These are phyloP conservation scores for Tragopan temminckii DNA, from an alignment of 2,797 vertebrate genomes.

Conservation along the genomic window DNA sequence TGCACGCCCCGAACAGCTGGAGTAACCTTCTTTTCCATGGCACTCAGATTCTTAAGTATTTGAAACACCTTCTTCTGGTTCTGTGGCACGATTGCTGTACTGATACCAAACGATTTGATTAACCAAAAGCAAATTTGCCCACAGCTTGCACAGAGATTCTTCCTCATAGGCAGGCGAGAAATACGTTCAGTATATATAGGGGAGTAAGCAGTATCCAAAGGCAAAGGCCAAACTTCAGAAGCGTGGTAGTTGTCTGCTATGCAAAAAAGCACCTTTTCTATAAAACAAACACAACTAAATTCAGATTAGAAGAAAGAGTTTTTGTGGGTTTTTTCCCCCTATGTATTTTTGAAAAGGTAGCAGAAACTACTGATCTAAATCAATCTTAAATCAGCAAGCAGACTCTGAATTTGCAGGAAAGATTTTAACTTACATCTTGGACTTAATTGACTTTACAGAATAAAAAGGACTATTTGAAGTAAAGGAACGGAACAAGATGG, in stretches of 20 bases:
- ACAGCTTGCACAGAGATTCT: not conserved
- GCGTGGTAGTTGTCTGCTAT: not conserved
- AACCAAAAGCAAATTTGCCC: not conserved
- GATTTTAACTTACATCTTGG: not conserved
- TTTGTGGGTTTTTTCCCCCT: not conserved
- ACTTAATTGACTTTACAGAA: not conserved
- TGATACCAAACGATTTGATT: not conserved
- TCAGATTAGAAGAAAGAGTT: not conserved
- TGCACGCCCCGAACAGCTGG: not conserved
- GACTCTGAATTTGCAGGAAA: not conserved
- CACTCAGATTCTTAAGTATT: not conserved
- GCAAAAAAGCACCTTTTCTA: not conserved
- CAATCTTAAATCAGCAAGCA: not conserved
- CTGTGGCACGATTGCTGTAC: conserved; percentile 7
- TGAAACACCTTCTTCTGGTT: not conserved
- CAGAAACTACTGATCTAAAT: not conserved
- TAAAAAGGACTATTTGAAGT: not conserved
- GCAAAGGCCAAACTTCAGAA: not conserved
- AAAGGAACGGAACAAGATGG: not conserved
- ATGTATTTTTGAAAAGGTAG: not conserved
- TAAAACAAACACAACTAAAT: not conserved
- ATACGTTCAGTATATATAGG: not conserved
- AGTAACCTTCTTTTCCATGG: not conserved
- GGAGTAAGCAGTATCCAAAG: not conserved
- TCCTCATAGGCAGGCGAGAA: not conserved